phyloP scores from a whole-genome alignment of 1,140 invertebrate species.

The Aricia agestis region DNA sequence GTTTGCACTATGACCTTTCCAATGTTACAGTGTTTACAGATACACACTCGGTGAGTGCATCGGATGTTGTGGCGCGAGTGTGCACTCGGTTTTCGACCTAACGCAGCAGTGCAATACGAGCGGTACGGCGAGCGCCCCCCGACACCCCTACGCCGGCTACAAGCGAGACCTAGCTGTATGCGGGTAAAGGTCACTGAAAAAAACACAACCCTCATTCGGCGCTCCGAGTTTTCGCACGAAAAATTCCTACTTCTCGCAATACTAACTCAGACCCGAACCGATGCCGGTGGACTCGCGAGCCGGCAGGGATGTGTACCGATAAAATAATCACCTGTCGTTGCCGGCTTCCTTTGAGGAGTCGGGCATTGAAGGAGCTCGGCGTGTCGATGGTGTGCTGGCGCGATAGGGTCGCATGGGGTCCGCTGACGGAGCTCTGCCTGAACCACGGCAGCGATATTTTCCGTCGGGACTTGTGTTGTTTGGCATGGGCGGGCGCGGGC shows the following conservation, averaged over 20 bases:
- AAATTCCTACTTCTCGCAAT: neutral
- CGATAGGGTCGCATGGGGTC: conserved; percentile 82
- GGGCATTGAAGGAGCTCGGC: conserved; percentile 86
- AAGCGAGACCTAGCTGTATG: neutral
- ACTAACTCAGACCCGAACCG: neutral
- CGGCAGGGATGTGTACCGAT: too few species aligned
- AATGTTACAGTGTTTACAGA: conserved; percentile 21
- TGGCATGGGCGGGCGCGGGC: conserved; percentile 55
- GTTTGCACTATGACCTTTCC: conserved; percentile 18
- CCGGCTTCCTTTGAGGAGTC: conserved; percentile 74
- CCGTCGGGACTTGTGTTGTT: conserved; percentile 82
- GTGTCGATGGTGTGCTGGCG: conserved; percentile 94
- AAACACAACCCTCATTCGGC: neutral
- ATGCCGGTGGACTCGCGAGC: neutral
- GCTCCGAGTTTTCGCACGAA: neutral
- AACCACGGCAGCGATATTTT: conserved; percentile 95
- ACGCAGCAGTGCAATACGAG: neutral
- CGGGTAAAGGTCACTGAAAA: conserved; percentile 10
- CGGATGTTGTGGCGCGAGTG: neutral
- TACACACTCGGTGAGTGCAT: neutral
- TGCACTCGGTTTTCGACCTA: neutral
- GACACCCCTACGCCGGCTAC: neutral
- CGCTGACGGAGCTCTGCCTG: conserved; percentile 84
- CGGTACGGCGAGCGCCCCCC: neutral
- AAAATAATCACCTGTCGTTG: conserved; percentile 56